A percentile compares a stretch with the other conserved stretches of the same genome.
Conservation (phyloP, 1,140 invertebrate species). For the Monomorium pharaonis region DNA sequence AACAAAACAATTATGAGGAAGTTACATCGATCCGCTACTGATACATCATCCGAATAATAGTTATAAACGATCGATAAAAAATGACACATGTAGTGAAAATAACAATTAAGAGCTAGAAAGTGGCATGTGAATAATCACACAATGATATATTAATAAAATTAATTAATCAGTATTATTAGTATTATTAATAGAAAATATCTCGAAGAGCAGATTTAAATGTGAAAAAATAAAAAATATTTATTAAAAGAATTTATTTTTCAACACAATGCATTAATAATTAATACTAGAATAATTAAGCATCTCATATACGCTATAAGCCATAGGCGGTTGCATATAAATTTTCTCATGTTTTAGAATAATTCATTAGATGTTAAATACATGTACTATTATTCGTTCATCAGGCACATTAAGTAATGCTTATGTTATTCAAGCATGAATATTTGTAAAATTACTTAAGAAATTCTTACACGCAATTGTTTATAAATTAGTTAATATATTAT, state of each 20-base stretch:
- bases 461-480: not conserved
- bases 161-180: too few relatives aligned
- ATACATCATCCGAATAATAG: slow-evolving; percentile 13
- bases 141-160: not conserved
- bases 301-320: not conserved
- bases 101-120: not conserved
- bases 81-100: not conserved
- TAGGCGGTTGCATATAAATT: slow-evolving; percentile 27
- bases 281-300: slow-evolving; percentile 9
- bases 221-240: not conserved
- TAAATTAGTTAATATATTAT: slow-evolving; percentile 1
- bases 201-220: not conserved
- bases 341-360: slow-evolving; percentile 23
- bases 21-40: slow-evolving; percentile 32
- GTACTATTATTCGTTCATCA: slow-evolving; percentile 13
- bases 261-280: slow-evolving; percentile 6
- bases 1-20: slow-evolving; percentile 62
- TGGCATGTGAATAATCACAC: not conserved
- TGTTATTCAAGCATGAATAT: slow-evolving; percentile 32
- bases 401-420: not conserved
- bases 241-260: not conserved
- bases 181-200: not conserved
- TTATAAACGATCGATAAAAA: not conserved
- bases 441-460: slow-evolving; percentile 2
- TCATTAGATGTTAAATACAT: slow-evolving; percentile 18